Evolutionary conservation across 2,888 invertebrate genomes (phyloP).

Genomic region (Sipha maydis): DNA sequence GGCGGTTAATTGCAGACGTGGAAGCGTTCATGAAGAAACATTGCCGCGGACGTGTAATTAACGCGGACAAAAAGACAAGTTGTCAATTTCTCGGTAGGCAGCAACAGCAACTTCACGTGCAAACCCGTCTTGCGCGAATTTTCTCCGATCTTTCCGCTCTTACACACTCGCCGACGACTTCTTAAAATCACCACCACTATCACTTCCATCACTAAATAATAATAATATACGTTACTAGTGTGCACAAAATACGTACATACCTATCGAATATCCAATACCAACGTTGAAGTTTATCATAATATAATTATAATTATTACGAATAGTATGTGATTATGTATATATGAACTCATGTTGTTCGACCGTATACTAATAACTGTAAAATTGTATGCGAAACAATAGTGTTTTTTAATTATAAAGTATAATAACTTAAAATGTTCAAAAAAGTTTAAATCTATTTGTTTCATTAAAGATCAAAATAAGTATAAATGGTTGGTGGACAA

Average conservation of each 20-base stretch:
- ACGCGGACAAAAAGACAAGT: constrained; percentile 61
- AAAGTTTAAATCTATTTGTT: too few species aligned
- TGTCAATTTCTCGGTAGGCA: neutral
- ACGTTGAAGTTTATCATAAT: neutral
- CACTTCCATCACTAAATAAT: neutral
- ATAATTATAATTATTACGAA: too few species aligned
- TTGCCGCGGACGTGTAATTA: constrained; percentile 62
- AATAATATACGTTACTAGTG: neutral
- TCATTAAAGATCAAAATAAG: too few species aligned
- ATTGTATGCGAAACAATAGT: too few species aligned
- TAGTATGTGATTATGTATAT: too few species aligned
- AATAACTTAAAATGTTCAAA: too few species aligned
- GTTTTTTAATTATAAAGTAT: too few species aligned
- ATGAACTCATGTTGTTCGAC: too few species aligned
- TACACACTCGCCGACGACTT: neutral
- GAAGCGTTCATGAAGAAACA: constrained; percentile 60
- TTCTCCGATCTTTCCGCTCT: neutral
- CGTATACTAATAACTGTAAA: too few species aligned
- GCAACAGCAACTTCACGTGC: neutral
- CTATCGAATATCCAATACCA: too few species aligned
- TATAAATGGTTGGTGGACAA: too few species aligned
- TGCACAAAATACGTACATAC: neutral
- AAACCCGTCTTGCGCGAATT: neutral
- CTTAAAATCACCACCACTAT: neutral
- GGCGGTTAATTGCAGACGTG: constrained; percentile 58